These are phyloP conservation scores for Gobionotothen gibberifrons DNA, from an alignment of 2,797 vertebrate species.

Conservation along the genomic window DNA sequence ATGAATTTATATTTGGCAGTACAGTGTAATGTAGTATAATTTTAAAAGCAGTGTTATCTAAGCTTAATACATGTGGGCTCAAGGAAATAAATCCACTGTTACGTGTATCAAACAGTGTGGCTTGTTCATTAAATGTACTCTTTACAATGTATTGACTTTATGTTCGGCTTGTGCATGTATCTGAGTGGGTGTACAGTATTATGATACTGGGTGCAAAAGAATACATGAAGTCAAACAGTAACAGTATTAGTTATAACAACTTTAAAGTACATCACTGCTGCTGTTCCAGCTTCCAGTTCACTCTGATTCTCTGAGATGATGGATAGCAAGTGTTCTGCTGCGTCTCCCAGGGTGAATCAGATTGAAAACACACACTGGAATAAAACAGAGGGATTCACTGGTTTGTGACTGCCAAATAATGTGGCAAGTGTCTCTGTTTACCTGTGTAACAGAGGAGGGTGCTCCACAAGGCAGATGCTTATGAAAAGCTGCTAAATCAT, in stretches of 20 bases:
- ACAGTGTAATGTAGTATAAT: background rate
- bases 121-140: background rate
- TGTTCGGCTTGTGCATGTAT: background rate
- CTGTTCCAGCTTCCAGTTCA: slow-evolving; percentile 28
- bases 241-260: background rate
- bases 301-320: slow-evolving; percentile 45
- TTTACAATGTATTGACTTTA: slow-evolving; percentile 3
- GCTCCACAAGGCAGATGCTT: slow-evolving; percentile 34
- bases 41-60: background rate
- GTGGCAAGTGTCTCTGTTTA: slow-evolving; percentile 60
- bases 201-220: background rate
- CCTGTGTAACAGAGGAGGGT: slow-evolving; percentile 39
- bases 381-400: slow-evolving; percentile 58
- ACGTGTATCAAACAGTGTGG: slow-evolving; percentile 7
- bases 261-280: slow-evolving; percentile 7
- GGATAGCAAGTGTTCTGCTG: slow-evolving; percentile 37
- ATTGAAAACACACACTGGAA: slow-evolving; percentile 54
- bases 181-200: background rate
- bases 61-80: slow-evolving; percentile 14
- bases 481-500: slow-evolving; percentile 48
- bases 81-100: slow-evolving; percentile 43
- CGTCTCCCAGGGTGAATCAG: slow-evolving; percentile 48
- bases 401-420: slow-evolving; percentile 64
- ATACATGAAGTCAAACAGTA: slow-evolving; percentile 14
- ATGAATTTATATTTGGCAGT: slow-evolving; percentile 43